Conservation (phyloP, 2,113 vertebrate species). For the Cyanoderma ruficeps region DNA sequence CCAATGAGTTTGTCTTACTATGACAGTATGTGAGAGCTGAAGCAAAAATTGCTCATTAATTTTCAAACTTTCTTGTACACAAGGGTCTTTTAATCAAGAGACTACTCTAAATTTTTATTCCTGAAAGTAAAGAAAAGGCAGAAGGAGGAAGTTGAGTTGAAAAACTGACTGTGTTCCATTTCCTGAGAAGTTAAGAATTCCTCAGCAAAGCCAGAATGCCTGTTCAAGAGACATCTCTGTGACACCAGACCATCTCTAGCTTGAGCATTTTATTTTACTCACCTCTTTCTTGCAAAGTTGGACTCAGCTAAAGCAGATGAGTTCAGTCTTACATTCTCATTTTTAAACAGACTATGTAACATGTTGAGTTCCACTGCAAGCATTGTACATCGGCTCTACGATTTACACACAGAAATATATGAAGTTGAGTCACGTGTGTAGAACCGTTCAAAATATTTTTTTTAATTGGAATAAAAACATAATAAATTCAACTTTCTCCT, state of each 20-base stretch:
- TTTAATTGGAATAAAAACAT: background rate
- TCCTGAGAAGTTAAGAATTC: background rate
- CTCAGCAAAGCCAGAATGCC: background rate
- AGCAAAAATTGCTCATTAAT: background rate
- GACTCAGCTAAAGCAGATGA: background rate
- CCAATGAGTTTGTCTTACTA: background rate
- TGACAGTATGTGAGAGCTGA: background rate
- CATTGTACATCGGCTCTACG: background rate
- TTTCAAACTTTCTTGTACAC: background rate
- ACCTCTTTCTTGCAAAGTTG: background rate
- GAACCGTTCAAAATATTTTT: background rate
- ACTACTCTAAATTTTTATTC: background rate
- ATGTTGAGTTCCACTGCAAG: background rate
- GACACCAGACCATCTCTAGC: background rate
- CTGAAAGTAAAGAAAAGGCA: background rate
- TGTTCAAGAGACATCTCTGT: background rate
- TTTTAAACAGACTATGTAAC: background rate
- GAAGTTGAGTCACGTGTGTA: background rate
- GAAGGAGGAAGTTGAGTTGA: background rate
- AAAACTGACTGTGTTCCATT: background rate
- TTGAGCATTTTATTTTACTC: background rate
- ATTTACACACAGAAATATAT: background rate
- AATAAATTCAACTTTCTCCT: background rate
- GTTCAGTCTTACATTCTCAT: background rate
- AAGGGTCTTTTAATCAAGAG: background rate